phyloP scores from a whole-genome alignment of 2,797 vertebrate species.

The Basileuterus tristriatus region DNA sequence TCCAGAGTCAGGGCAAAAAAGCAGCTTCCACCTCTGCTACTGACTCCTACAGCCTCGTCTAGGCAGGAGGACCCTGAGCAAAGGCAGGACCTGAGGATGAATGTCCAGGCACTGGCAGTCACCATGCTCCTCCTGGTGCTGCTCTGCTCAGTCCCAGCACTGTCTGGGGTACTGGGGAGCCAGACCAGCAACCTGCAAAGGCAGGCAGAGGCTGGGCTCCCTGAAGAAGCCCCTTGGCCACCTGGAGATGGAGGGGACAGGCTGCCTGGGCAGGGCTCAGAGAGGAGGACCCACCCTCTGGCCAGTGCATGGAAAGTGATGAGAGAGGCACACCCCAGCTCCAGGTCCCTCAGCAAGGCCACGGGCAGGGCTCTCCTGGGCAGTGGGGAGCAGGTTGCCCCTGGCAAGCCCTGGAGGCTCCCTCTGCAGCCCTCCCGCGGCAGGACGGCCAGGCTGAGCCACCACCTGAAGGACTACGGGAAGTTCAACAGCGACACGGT shows the following conservation, averaged over 20 bases:
- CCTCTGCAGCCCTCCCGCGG: neutral
- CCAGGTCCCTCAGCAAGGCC: neutral
- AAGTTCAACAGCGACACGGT: constrained; percentile 70
- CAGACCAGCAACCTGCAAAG: fast-evolving
- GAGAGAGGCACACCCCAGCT: neutral
- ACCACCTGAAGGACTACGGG: constrained; percentile 18
- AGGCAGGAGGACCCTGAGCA: neutral
- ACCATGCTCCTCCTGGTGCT: neutral
- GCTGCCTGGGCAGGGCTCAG: neutral
- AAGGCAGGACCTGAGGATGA: constrained; percentile 17
- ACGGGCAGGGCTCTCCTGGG: neutral
- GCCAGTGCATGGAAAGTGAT: neutral
- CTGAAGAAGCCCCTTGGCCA: neutral
- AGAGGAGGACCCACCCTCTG: neutral
- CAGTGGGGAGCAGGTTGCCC: neutral
- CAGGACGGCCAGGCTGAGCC: constrained; percentile 30
- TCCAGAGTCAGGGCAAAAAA: neutral
- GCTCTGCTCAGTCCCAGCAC: neutral
- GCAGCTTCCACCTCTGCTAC: neutral
- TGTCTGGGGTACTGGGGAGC: neutral
- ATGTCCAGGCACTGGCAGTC: neutral
- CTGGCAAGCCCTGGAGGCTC: neutral
- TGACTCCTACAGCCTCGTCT: neutral
- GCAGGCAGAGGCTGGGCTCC: neutral
- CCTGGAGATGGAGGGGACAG: neutral